Evolutionary conservation across 92 coral and sea anemone genomes (phyloP).

Genomic region (Metridium senile): DNA sequence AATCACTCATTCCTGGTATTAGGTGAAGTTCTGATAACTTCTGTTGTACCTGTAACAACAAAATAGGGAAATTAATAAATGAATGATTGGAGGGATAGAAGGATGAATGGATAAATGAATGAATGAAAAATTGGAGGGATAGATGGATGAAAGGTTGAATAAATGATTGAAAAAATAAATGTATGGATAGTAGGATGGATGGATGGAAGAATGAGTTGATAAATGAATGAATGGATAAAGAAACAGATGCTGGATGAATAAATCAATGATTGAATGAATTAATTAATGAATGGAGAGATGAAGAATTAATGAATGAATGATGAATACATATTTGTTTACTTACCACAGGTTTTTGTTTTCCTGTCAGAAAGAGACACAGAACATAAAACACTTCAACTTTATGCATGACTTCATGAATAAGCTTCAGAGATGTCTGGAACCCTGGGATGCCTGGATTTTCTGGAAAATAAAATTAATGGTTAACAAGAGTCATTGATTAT

Average conservation of each 20-base stretch:
- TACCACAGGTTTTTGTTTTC: conserved; percentile 86
- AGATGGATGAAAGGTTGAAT: not conserved
- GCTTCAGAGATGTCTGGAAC: conserved; percentile 68
- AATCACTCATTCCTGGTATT: conserved; percentile 85
- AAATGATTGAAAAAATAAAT: not conserved
- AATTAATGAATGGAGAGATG: not conserved
- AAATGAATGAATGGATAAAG: not conserved
- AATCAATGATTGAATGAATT: not conserved
- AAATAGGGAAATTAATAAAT: not conserved
- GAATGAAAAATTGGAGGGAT: not conserved
- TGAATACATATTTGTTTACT: conserved; percentile 11
- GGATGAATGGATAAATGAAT: not conserved
- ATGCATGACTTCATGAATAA: conserved; percentile 82
- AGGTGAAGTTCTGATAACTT: conserved; percentile 73
- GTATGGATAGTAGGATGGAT: not conserved
- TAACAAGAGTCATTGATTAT: not conserved
- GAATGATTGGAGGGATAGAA: not conserved
- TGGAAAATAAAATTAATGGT: not conserved
- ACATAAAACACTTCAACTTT: conserved; percentile 96
- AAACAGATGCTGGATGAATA: not conserved
- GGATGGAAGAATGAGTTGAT: not conserved
- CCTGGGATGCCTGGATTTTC: conserved; percentile 67
- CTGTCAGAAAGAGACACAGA: conserved; percentile 94
- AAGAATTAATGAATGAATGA: not conserved
- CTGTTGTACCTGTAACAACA: conserved; percentile 69